phyloP scores from a whole-genome alignment of 2,888 invertebrate species.

The Aphrophora alni region DNA sequence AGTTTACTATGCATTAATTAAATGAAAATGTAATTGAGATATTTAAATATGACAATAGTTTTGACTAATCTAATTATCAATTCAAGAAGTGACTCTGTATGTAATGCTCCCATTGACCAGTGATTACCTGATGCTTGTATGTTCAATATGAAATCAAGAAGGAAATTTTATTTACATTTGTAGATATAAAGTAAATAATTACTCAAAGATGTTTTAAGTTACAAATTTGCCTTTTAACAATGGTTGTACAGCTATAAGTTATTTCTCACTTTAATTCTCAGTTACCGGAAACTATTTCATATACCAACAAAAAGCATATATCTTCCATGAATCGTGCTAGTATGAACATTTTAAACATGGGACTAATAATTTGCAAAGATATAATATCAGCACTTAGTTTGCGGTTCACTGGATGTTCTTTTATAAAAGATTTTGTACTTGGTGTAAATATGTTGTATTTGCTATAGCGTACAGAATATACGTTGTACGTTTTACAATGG shows the following conservation, averaged over 20 bases:
- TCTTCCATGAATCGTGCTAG: not conserved
- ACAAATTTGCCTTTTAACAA: not conserved
- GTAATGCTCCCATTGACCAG: not conserved
- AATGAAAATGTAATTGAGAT: too few relatives aligned
- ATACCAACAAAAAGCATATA: not conserved
- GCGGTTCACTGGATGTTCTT: constrained; percentile 3
- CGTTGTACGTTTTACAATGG: not conserved
- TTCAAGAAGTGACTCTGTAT: not conserved
- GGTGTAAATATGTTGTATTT: constrained; percentile 6
- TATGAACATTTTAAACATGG: not conserved
- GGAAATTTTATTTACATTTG: not conserved
- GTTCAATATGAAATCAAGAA: not conserved
- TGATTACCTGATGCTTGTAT: not conserved
- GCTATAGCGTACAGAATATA: not conserved
- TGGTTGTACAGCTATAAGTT: not conserved
- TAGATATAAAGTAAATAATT: not conserved
- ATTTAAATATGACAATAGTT: too few relatives aligned
- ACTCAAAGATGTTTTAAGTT: not conserved
- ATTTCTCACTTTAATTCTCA: not conserved
- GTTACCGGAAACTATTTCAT: not conserved
- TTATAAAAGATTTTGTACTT: constrained; percentile 6
- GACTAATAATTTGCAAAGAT: not conserved
- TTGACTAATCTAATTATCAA: too few relatives aligned
- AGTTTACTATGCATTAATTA: too few relatives aligned
- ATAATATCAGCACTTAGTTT: not conserved